Evolutionary conservation across 2,888 invertebrate genomes (phyloP).

Genomic region (Agonopterix alstromeriana): DNA sequence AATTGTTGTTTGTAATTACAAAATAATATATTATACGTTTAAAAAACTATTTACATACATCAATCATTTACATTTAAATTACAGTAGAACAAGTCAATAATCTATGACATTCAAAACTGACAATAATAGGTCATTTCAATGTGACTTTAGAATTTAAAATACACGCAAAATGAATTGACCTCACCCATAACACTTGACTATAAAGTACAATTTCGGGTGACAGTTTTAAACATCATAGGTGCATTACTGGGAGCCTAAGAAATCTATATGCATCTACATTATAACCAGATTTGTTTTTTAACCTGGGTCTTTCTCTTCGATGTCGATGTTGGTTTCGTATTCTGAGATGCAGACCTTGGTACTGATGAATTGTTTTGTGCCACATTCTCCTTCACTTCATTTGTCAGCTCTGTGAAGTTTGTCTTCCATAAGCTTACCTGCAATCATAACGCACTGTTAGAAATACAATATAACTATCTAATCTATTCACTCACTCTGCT

Average conservation of each 20-base stretch:
- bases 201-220: no score
- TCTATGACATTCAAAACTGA: no score
- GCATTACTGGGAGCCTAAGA: no score
- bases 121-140: no score
- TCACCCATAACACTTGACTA: no score
- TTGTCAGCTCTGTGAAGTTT: constrained; percentile 58
- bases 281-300: constrained; percentile 34
- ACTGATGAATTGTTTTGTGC: constrained; percentile 27
- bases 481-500: no score
- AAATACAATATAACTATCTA: no score
- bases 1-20: background rate
- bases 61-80: constrained; percentile 2
- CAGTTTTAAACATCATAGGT: no score
- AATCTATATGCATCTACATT: background rate
- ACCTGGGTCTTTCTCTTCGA: constrained; percentile 45
- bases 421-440: constrained; percentile 63
- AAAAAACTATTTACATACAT: background rate
- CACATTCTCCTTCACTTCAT: constrained; percentile 52
- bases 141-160: no score
- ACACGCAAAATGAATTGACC: no score
- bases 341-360: constrained; percentile 29
- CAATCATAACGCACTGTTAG: background rate
- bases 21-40: background rate
- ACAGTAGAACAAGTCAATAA: background rate
- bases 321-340: constrained; percentile 30